Evolutionary conservation across 2,888 invertebrate species (phyloP), one percentile per base, ranked within the genome.

Genomic region (Luffia ferchaultella): DNA sequence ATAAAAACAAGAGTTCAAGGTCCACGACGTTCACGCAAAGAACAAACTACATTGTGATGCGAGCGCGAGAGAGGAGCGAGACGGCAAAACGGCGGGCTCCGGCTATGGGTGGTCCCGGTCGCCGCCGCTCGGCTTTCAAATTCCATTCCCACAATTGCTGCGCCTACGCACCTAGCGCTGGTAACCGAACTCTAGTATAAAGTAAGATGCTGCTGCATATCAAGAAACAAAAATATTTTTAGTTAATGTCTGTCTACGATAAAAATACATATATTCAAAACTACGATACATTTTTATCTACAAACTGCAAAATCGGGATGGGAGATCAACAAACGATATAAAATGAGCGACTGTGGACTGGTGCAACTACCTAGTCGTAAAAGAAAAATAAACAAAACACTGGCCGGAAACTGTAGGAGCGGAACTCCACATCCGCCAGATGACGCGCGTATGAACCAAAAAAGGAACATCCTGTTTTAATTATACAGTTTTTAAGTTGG

Each of bases 341-440:
- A 30, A 30, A 30, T 7, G 30, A 30, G 12, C 5, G 30, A 12
- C 12, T 30, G 30, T 12, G 2, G 18, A 45, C 15, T 15, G 45
- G 45, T 5, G 18, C 5, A 17, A 2, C 17, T 16, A 18, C 5
- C 17, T 45, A 18, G 18, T 16, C 45, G 19, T 12, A 16, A 18
- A 16, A 45, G 15, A 45, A 74, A 77, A 76, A 68, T 73, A 75
- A 76, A 74, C 59, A 60, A 66, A 73, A 71, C 62, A 62, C 60
- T 61, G 73, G 64, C 76, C 76, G 78, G 79, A 80, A 77, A 78
- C 66, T 67, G 67, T 76, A 74, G 71, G 73, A 65, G 65, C 73
- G 79, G 80, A 80, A 77, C 74, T 65, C 68, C 62, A 70, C 79
- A 74, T 82, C 82, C 82, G 82, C 78, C 83, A 83, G 82, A 82